Percentiles rank a stretch among this genome's conserved stretches.
phyloP scores from a whole-genome alignment of 2,888 invertebrate genomes.

The Ypsolopha sequella region DNA sequence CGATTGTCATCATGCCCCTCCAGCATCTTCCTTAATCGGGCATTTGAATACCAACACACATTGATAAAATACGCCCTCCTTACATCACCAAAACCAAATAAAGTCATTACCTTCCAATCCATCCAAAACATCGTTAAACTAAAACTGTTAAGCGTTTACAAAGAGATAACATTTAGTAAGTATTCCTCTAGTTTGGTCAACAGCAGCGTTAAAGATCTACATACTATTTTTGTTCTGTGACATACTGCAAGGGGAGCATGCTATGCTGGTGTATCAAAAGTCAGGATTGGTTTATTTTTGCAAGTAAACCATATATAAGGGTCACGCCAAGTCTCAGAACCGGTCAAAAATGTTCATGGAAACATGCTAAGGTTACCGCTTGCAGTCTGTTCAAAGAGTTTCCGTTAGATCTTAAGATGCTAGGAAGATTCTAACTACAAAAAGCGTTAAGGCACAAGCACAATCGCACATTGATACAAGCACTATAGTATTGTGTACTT shows the following conservation, averaged over 20 bases:
- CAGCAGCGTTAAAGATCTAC: constrained; percentile 49
- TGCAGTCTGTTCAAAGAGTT: constrained; percentile 54
- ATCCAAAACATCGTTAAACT: constrained; percentile 49
- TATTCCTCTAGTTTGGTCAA: constrained; percentile 40
- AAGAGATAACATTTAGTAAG: constrained; percentile 65
- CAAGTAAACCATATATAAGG: constrained; percentile 17
- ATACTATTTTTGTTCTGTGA: constrained; percentile 35
- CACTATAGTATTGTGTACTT: constrained; percentile 76
- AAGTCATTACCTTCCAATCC: constrained; percentile 70
- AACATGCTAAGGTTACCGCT: constrained; percentile 52
- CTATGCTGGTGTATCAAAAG: constrained; percentile 27
- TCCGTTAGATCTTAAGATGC: constrained; percentile 36
- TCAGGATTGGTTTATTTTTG: too few relatives aligned
- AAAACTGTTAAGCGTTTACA: constrained; percentile 65
- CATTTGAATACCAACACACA: constrained; percentile 84
- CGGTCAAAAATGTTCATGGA: constrained; percentile 21
- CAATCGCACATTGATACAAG: constrained; percentile 64
- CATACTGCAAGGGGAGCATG: constrained; percentile 65
- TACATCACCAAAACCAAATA: constrained; percentile 66
- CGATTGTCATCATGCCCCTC: constrained; percentile 44
- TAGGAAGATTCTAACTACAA: constrained; percentile 55
- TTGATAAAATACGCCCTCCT: constrained; percentile 59
- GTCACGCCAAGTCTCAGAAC: constrained; percentile 45
- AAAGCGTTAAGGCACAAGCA: constrained; percentile 65
- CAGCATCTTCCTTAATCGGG: constrained; percentile 66